These are phyloP conservation scores for Myotis myotis DNA, from an alignment of 2,797 vertebrate genomes.

Conservation along the genomic window DNA sequence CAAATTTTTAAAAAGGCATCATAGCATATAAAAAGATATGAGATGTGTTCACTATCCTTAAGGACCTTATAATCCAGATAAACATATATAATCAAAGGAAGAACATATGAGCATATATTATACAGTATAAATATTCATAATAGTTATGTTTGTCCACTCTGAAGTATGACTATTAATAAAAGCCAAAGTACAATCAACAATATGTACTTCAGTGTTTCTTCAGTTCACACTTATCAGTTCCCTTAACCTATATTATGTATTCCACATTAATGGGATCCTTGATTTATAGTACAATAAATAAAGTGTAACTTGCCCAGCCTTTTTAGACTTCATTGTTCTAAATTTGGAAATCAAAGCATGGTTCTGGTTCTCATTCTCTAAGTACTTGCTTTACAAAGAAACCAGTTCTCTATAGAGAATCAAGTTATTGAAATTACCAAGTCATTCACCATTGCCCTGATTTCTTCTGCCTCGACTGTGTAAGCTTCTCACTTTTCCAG, in stretches of 20 bases:
- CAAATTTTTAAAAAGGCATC: background rate
- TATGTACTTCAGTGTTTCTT: background rate
- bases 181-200: background rate
- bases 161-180: background rate
- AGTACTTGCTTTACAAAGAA: background rate
- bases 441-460: background rate
- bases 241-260: background rate
- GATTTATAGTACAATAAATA: background rate
- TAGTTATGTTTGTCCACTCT: background rate
- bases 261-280: background rate
- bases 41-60: background rate
- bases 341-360: background rate
- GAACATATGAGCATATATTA: background rate
- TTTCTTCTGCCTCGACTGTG: background rate
- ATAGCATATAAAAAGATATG: background rate
- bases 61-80: background rate
- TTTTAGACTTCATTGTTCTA: background rate
- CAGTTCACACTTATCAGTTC: background rate
- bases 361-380: background rate
- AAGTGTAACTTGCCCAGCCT: background rate
- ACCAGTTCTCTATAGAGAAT: background rate
- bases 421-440: background rate
- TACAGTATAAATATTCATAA: background rate
- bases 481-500: background rate
- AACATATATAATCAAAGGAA: background rate